These are phyloP conservation scores for Orchesella cincta DNA, from an alignment of 1,140 invertebrate species.

Conservation along the genomic window DNA sequence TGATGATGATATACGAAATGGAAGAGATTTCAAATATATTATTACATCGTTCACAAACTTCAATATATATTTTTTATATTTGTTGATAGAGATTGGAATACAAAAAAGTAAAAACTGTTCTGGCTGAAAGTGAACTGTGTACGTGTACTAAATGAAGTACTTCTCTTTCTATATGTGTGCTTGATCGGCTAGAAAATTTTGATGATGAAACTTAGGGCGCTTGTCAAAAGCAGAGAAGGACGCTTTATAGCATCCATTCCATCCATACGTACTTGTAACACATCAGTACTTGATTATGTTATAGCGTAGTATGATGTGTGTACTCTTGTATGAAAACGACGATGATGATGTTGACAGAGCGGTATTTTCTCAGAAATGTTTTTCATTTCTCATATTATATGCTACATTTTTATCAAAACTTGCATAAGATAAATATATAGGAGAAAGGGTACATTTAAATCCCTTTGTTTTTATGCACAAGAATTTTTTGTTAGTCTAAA, in stretches of 20 bases:
- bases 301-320: background rate
- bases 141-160: background rate
- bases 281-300: background rate
- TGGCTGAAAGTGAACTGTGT: slow-evolving; percentile 6
- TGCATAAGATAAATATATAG: no score
- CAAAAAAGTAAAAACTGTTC: slow-evolving; percentile 7
- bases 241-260: slow-evolving; percentile 23
- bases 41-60: no score
- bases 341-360: background rate
- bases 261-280: background rate
- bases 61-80: slow-evolving; percentile 30
- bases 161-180: slow-evolving; percentile 28
- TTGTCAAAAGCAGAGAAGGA: slow-evolving; percentile 48
- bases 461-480: no score
- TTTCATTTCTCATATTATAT: no score
- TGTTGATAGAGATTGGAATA: slow-evolving; percentile 19
- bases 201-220: slow-evolving; percentile 40
- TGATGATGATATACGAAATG: no score
- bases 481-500: no score
- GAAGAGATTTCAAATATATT: no score
- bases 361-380: background rate
- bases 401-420: no score
- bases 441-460: no score
- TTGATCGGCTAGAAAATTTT: slow-evolving; percentile 48
- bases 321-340: background rate